Evolutionary conservation across 2,888 invertebrate species (phyloP).

Genomic region (Lypha dubia): DNA sequence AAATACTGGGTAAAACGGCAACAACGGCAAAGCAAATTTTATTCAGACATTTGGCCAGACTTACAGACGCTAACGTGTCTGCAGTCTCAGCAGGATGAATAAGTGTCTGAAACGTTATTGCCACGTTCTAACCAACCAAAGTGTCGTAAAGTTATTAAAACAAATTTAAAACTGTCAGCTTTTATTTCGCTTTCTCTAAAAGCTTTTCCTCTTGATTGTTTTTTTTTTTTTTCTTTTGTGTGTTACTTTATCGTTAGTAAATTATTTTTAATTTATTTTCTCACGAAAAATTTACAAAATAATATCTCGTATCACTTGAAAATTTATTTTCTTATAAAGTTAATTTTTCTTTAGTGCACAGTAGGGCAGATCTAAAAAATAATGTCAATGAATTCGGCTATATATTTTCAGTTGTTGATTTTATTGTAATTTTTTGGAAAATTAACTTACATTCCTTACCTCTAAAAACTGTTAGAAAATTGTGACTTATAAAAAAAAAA

Average conservation of each 20-base stretch:
- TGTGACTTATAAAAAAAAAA: too few relatives aligned
- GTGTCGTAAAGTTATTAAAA: slow-evolving; percentile 48
- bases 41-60: slow-evolving; percentile 41
- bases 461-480: too few relatives aligned
- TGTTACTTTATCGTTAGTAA: too few relatives aligned
- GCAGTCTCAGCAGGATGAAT: neutral
- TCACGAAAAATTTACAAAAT: neutral
- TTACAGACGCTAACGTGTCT: slow-evolving; percentile 17
- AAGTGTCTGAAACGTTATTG: slow-evolving; percentile 15
- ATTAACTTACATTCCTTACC: too few relatives aligned
- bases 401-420: too few relatives aligned
- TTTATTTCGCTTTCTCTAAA: neutral
- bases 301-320: too few relatives aligned
- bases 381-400: too few relatives aligned
- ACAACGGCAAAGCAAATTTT: neutral
- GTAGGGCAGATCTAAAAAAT: neutral
- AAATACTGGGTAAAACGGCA: slow-evolving; percentile 18
- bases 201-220: neutral
- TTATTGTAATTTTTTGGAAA: too few relatives aligned
- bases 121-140: slow-evolving; percentile 36
- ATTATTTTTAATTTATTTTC: slow-evolving; percentile 33
- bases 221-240: neutral
- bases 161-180: slow-evolving; percentile 56
- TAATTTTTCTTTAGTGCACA: slow-evolving; percentile 5
- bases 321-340: neutral